Evolutionary conservation across 2,113 vertebrate species (phyloP).

Genomic region (Tragelaphus imberbis): DNA sequence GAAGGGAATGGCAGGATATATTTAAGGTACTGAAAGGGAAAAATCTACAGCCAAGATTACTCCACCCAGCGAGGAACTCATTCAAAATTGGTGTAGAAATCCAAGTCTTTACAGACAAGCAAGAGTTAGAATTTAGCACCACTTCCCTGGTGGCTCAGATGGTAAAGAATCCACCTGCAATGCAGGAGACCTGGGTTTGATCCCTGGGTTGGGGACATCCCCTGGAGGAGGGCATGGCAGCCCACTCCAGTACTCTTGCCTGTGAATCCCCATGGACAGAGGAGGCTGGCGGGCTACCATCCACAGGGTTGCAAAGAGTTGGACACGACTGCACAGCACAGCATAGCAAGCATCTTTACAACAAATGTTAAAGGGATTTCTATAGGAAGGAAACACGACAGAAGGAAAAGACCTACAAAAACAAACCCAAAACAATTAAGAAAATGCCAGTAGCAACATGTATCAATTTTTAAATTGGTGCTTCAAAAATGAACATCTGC

Average conservation of each 20-base stretch:
- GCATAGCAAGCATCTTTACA: neutral
- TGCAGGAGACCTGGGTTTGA: neutral
- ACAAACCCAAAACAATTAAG: neutral
- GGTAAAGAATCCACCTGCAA: neutral
- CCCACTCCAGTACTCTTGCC: neutral
- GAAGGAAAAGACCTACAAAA: neutral
- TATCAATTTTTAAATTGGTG: neutral
- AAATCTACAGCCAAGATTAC: neutral
- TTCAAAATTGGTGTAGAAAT: neutral
- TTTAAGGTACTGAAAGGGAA: neutral
- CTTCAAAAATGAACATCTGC: neutral
- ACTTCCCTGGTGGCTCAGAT: neutral
- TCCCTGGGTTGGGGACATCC: neutral
- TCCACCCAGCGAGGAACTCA: neutral
- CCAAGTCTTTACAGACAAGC: neutral
- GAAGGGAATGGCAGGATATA: neutral
- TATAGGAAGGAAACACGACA: neutral
- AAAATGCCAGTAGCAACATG: neutral
- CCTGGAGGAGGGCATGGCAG: neutral
- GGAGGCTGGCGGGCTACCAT: neutral
- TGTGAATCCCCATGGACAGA: neutral
- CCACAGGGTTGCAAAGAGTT: neutral
- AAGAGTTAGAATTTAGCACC: neutral
- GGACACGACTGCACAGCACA: neutral
- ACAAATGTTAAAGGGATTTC: neutral